These are phyloP conservation scores for Brachionus plicatilis DNA, from an alignment of 1,140 invertebrate species.

Conservation along the genomic window DNA sequence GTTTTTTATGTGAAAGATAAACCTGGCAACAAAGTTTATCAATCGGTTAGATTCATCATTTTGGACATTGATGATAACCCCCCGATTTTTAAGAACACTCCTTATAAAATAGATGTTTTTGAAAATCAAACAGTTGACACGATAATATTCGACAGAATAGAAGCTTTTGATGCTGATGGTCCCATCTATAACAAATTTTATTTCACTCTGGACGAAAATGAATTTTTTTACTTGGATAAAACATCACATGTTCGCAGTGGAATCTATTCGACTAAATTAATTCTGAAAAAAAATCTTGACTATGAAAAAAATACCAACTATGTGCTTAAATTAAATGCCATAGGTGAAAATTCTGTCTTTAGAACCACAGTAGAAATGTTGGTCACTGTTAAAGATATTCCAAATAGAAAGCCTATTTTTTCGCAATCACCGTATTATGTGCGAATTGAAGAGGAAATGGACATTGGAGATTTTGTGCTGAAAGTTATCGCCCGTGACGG, in stretches of 20 bases:
- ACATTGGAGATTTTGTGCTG: background rate
- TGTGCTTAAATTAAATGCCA: background rate
- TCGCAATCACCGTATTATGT: constrained; percentile 35
- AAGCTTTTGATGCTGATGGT: constrained; percentile 20
- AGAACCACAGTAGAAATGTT: background rate
- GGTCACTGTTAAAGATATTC: constrained; percentile 33
- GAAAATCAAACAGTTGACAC: constrained; percentile 17
- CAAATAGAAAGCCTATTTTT: constrained; percentile 22
- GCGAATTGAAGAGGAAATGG: background rate
- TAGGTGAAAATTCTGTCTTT: constrained; percentile 8
- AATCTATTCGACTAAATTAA: background rate
- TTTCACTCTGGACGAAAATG: background rate
- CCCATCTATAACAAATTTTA: constrained; percentile 20
- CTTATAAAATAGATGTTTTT: background rate
- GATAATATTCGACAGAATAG: background rate
- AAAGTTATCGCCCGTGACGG: background rate
- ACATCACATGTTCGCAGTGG: background rate
- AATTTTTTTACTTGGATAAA: background rate
- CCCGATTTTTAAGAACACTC: constrained; percentile 31
- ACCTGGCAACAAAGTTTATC: constrained; percentile 33
- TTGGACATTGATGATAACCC: constrained; percentile 34
- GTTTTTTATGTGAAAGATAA: constrained; percentile 40
- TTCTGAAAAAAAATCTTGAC: background rate
- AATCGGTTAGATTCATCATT: constrained; percentile 34
- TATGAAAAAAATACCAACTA: constrained; percentile 4